Conservation (phyloP, 2,797 vertebrate genomes). For the Intellagama lesueurii region DNA sequence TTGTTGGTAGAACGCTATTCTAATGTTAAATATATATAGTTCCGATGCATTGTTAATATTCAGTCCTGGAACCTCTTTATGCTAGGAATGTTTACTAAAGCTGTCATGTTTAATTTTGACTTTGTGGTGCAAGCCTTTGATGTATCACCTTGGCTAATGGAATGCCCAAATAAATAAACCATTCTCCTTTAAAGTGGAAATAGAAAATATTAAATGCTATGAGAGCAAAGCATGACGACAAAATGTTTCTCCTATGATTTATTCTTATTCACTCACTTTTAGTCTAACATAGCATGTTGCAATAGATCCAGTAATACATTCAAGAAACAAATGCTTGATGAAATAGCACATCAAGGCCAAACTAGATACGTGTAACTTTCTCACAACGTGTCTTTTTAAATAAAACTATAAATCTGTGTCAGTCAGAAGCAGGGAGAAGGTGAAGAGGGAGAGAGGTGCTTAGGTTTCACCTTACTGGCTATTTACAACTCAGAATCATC, state of each 20-base stretch:
- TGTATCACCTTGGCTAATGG: conserved; percentile 13
- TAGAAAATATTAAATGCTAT: conserved; percentile 16
- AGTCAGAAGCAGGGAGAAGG: not conserved
- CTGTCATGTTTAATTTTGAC: conserved; percentile 11
- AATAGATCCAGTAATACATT: not conserved
- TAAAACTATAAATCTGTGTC: not conserved
- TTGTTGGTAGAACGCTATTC: conserved; percentile 14
- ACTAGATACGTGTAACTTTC: not conserved
- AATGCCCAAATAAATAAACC: not conserved
- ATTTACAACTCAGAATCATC: not conserved
- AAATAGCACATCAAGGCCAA: not conserved
- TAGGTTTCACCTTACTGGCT: not conserved
- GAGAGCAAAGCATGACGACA: not conserved
- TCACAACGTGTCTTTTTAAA: not conserved
- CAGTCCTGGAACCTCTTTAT: conserved; percentile 3
- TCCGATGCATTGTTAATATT: not conserved
- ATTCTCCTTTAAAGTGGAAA: conserved; percentile 6
- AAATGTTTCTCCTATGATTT: not conserved
- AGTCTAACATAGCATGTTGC: not conserved
- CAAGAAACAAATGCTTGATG: not conserved
- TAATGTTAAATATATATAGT: not conserved
- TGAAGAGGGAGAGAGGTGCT: not conserved
- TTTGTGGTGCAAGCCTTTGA: conserved; percentile 32
- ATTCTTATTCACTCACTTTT: not conserved
- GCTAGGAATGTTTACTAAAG: conserved; percentile 21